These are phyloP conservation scores for Passer domesticus DNA, from an alignment of 2,113 vertebrate species.

Conservation along the genomic window DNA sequence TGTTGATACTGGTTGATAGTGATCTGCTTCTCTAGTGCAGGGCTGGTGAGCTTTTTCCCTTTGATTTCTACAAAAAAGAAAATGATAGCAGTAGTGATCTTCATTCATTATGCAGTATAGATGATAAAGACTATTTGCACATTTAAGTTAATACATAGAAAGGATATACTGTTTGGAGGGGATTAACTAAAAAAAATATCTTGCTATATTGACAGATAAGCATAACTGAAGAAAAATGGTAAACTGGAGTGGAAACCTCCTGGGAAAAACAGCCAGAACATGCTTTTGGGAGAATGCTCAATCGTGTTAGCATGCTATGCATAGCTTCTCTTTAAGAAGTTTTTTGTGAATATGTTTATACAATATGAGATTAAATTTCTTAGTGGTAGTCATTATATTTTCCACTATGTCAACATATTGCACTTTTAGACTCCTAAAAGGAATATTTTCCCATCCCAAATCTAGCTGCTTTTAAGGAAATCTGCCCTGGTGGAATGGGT, in stretches of 20 bases:
- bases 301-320: conserved; percentile 13
- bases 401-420: conserved; percentile 80
- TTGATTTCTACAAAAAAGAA: neutral
- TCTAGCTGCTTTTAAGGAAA: conserved; percentile 97
- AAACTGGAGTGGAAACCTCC: neutral
- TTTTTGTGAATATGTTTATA: conserved; percentile 41
- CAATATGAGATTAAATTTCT: conserved; percentile 47
- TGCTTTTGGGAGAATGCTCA: conserved; percentile 41
- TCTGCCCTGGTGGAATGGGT: conserved; percentile 98
- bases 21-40: neutral
- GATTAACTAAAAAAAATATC: neutral
- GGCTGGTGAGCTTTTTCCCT: neutral
- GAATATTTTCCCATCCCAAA: conserved; percentile 82
- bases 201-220: neutral
- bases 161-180: neutral
- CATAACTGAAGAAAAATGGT: neutral
- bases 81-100: neutral
- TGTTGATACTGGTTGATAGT: neutral
- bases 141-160: neutral
- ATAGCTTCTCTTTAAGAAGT: conserved; percentile 13
- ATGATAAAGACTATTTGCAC: neutral
- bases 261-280: neutral
- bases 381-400: conserved; percentile 77
- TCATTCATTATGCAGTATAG: neutral
- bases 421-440: conserved; percentile 83